phyloP scores from a whole-genome alignment of 2,888 invertebrate genomes.

The Maniola hyperantus region DNA sequence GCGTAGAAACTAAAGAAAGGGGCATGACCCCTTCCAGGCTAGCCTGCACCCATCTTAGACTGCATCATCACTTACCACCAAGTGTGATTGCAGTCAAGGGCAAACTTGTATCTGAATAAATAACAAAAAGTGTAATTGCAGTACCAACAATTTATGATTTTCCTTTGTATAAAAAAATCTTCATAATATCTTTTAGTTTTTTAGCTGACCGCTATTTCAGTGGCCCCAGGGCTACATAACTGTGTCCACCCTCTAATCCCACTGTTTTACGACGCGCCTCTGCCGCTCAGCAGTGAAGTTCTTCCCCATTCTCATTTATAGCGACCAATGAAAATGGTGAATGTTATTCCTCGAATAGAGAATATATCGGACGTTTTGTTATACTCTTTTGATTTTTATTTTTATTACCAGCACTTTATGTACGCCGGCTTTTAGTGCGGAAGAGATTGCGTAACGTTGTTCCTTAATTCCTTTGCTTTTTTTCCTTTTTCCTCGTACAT shows the following conservation, averaged over 20 bases:
- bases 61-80: too few species aligned
- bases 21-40: too few species aligned
- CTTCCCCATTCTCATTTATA: slow-evolving; percentile 70
- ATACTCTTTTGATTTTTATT: slow-evolving; percentile 40
- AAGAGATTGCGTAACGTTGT: slow-evolving; percentile 22
- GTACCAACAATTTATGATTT: too few species aligned
- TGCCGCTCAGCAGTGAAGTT: slow-evolving; percentile 64
- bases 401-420: slow-evolving; percentile 36
- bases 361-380: slow-evolving; percentile 40
- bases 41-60: too few species aligned
- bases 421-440: slow-evolving; percentile 27
- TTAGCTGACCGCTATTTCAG: slow-evolving; percentile 30
- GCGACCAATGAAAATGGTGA: slow-evolving; percentile 43
- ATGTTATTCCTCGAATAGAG: slow-evolving; percentile 43
- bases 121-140: too few species aligned
- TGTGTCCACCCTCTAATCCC: slow-evolving; percentile 70
- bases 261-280: slow-evolving; percentile 72
- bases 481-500: not conserved
- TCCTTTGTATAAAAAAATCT: too few species aligned
- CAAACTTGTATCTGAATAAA: too few species aligned
- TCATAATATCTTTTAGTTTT: too few species aligned
- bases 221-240: slow-evolving; percentile 47
- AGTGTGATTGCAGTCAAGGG: too few species aligned
- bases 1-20: too few species aligned
- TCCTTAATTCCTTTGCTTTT: slow-evolving; percentile 18